A percentile compares a stretch with the other conserved stretches of the same genome.
phyloP scores from a whole-genome alignment of 2,113 vertebrate genomes.

The Microcebus ravelobensis region DNA sequence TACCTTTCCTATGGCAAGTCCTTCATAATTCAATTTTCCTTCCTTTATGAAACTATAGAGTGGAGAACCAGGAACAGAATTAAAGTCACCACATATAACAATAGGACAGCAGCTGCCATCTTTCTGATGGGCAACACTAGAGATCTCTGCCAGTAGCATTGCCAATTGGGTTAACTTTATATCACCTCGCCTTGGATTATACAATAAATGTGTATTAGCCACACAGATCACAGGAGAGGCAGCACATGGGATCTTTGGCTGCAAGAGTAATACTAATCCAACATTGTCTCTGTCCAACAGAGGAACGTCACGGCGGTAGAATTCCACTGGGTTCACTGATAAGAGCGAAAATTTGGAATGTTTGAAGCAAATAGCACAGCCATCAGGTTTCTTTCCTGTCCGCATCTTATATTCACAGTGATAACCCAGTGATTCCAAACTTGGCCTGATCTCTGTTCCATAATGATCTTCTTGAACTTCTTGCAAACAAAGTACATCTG shows the following conservation, averaged over 20 bases:
- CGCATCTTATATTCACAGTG: conserved; percentile 96
- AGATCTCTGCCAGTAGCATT: conserved; percentile 95
- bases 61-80: conserved; percentile 95
- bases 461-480: too few relatives aligned
- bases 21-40: conserved; percentile 91
- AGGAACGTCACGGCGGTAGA: conserved; percentile 89
- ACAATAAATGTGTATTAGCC: conserved; percentile 97
- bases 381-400: conserved; percentile 95
- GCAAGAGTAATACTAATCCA: conserved; percentile 92
- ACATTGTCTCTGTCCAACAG: conserved; percentile 97
- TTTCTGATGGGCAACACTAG: conserved; percentile 85
- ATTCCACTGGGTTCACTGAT: conserved; percentile 93
- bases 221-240: conserved; percentile 86
- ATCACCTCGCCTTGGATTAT: conserved; percentile 96
- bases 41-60: conserved; percentile 94
- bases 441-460: too few relatives aligned
- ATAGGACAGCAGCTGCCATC: conserved; percentile 89
- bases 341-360: conserved; percentile 91
- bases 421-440: too few relatives aligned
- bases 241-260: conserved; percentile 81
- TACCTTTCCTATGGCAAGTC: conserved; percentile 93
- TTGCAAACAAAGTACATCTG: too few relatives aligned
- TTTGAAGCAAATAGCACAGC: conserved; percentile 95
- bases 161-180: conserved; percentile 97
- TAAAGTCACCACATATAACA: conserved; percentile 96